Conservation (phyloP, 2,888 invertebrate genomes). For the Limnephilus rhombicus region DNA sequence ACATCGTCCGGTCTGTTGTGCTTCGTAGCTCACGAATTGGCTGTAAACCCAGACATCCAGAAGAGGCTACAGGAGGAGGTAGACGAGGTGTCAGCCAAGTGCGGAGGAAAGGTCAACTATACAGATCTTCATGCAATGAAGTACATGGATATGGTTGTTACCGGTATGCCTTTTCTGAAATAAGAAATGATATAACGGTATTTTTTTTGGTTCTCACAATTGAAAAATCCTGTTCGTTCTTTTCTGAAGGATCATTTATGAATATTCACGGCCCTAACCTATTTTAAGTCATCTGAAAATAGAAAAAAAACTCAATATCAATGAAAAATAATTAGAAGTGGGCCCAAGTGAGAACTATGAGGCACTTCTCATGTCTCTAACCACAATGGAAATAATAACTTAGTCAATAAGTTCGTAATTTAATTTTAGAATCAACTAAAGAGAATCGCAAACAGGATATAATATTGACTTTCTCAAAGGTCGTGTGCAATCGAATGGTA, state of each 20-base stretch:
- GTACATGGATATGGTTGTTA: conserved; percentile 69
- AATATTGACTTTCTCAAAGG: not conserved
- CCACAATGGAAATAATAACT: no score
- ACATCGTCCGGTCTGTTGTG: conserved; percentile 70
- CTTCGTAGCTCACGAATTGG: conserved; percentile 70
- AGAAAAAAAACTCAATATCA: no score
- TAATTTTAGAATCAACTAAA: no score
- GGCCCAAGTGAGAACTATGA: not conserved
- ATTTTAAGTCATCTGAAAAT: no score
- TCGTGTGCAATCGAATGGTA: not conserved
- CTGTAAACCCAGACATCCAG: conserved; percentile 70
- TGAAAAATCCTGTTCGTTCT: no score
- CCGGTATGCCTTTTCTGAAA: not conserved
- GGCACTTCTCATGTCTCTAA: no score
- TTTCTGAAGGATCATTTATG: no score
- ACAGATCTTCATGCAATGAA: conserved; percentile 77
- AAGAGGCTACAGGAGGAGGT: conserved; percentile 74
- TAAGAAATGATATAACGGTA: not conserved
- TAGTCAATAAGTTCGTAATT: no score
- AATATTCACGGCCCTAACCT: no score
- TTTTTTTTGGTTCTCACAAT: no score
- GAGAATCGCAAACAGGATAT: not conserved
- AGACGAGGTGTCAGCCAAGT: conserved; percentile 72
- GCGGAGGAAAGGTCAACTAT: conserved; percentile 74
- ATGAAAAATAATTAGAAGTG: not conserved